Conservation (phyloP, 1,140 invertebrate genomes). For the Drosophila jambulina region DNA sequence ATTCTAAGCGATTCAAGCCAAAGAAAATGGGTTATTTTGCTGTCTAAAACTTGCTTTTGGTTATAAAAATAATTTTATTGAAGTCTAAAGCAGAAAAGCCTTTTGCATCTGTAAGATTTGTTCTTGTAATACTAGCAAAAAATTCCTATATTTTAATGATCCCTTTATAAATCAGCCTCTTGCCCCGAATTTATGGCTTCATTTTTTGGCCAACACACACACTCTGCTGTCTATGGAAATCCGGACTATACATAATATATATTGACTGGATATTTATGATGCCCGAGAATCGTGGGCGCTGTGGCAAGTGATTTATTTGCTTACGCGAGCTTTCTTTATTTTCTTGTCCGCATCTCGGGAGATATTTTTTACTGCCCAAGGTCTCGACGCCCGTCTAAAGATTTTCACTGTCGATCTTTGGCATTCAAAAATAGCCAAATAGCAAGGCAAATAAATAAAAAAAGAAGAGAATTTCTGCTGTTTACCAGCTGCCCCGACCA, state of each 20-base stretch:
- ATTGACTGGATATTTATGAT: slow-evolving; percentile 40
- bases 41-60: neutral
- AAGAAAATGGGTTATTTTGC: neutral
- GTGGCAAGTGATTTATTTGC: slow-evolving; percentile 68
- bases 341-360: slow-evolving; percentile 24
- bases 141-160: neutral
- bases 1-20: too few species aligned
- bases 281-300: slow-evolving; percentile 54
- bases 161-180: neutral
- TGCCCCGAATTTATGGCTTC: neutral
- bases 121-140: neutral
- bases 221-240: neutral
- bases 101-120: neutral
- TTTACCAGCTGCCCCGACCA: slow-evolving; percentile 65
- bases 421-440: slow-evolving; percentile 74
- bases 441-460: slow-evolving; percentile 16
- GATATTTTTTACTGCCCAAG: slow-evolving; percentile 57
- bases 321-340: slow-evolving; percentile 57
- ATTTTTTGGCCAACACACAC: neutral
- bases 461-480: slow-evolving; percentile 28
- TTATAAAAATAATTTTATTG: neutral
- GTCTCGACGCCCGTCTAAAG: slow-evolving; percentile 45
- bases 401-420: slow-evolving; percentile 76
- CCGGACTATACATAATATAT: slow-evolving; percentile 1
- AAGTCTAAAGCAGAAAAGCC: neutral